phyloP scores from a whole-genome alignment of 2,113 vertebrate species.

The Clarias gariepinus region DNA sequence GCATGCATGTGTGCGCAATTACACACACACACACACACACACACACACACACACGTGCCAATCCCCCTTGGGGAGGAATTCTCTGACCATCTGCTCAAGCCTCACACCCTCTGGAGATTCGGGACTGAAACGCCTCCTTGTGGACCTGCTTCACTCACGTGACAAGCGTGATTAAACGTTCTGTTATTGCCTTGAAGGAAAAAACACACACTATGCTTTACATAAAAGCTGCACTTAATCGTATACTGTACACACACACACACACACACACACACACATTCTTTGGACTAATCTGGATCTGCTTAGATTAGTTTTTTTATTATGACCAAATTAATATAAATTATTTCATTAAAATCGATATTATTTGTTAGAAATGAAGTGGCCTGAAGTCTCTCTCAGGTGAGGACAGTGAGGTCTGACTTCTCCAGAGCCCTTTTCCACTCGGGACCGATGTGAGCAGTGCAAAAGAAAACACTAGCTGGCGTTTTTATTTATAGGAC shows the following conservation, averaged over 20 bases:
- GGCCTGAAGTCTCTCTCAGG: background rate
- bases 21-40: conserved; percentile 6
- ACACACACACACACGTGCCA: background rate
- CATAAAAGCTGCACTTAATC: conserved; percentile 10
- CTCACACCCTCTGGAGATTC: background rate
- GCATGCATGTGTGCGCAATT: background rate
- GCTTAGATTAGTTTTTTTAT: background rate
- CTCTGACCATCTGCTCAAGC: conserved; percentile 4
- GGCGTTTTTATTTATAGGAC: conserved; percentile 14
- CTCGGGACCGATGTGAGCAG: background rate
- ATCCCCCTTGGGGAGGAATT: background rate
- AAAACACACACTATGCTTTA: too few relatives aligned
- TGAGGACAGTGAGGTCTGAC: background rate
- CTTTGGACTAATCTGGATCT: background rate
- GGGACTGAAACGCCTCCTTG: background rate
- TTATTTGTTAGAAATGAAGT: background rate
- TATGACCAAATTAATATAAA: background rate
- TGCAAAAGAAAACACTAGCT: background rate
- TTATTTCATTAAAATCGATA: too few relatives aligned
- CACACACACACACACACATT: conserved; percentile 35
- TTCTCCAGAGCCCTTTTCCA: background rate
- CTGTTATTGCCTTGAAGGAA: background rate
- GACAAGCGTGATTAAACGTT: background rate
- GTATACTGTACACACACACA: conserved; percentile 6
- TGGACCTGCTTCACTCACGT: conserved; percentile 1